Percentiles rank a stretch among this genome's conserved stretches.
Conservation (phyloP, 2,797 vertebrate genomes). For the Muscicapa comitata region DNA sequence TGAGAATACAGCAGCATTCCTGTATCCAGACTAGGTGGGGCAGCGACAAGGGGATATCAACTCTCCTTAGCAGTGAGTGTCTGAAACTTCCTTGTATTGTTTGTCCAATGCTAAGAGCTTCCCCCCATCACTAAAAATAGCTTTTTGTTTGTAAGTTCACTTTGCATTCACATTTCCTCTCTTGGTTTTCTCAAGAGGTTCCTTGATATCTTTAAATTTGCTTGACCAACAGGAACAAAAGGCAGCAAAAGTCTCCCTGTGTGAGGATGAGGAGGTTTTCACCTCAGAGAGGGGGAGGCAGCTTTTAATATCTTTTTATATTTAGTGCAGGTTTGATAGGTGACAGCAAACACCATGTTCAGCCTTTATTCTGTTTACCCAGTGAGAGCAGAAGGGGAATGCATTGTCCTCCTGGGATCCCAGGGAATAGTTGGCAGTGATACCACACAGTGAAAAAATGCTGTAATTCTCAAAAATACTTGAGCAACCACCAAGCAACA, state of each 20-base stretch:
- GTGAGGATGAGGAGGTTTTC: constrained; percentile 31
- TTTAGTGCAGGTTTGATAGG: constrained; percentile 49
- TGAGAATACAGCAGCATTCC: constrained; percentile 40
- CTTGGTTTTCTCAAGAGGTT: constrained; percentile 63
- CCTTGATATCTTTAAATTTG: constrained; percentile 73
- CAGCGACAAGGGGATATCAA: constrained; percentile 68
- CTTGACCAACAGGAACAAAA: constrained; percentile 64
- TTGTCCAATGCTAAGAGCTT: constrained; percentile 73
- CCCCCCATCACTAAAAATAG: constrained; percentile 82
- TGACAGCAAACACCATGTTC: constrained; percentile 13
- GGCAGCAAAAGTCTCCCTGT: constrained; percentile 4
- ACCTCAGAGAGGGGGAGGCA: neutral
- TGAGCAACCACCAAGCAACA: neutral
- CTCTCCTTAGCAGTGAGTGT: constrained; percentile 75
- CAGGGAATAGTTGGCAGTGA: constrained; percentile 49
- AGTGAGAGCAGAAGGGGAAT: neutral
- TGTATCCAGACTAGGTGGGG: constrained; percentile 78
- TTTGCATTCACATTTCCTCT: constrained; percentile 81
- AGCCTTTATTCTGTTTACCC: constrained; percentile 18
- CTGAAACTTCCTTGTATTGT: constrained; percentile 90
- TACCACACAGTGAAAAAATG: neutral
- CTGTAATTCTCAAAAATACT: neutral
- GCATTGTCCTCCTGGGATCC: constrained; percentile 17
- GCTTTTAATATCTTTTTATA: constrained; percentile 36
- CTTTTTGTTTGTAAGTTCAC: constrained; percentile 86